Evolutionary conservation across 30 jellyfish, hydroid and myxozoan genomes (phyloP), one percentile per base, ranked within the genome.

Genomic region (Aurelia sp.): DNA sequence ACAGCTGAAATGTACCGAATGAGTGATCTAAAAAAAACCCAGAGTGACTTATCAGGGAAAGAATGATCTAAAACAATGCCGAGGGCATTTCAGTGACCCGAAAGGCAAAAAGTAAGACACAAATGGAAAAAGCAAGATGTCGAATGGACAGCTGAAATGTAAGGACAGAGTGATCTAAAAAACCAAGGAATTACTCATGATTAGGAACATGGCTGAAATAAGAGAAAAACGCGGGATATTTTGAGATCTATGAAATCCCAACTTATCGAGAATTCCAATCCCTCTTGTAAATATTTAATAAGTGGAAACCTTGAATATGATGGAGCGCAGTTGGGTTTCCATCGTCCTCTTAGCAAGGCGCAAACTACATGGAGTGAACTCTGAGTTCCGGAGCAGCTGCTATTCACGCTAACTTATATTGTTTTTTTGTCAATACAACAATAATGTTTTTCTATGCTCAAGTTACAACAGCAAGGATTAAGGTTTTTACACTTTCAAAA

Each of bases 261-360:
- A 59, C 71, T 78, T 63, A 63, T 63, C 80, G 66, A 68, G 35
- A 78, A 27, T 78, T 78, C 73, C 89, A 78, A 78, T 78, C 89
- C 50, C 64, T 30, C 30, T 63, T 48, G 38, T 78, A 31, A 78
- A 78, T 78, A 12, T 15, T 78, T 63, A 10, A 78, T 62, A 24
- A 24, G 24, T 55, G 17, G 58, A 74, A 78, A 60, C 89, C 60
- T 27, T 44, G 31, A 78, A 78, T 78, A 78, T 24, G 80, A 78
- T 38, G 80, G 57, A 50, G 19, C 89, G 7, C 89, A 64, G 89
- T 63, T 78, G 89, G 89, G 72, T 78, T 63, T 69, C 80, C 73
- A 17, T 33, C 80, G 64, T 60, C 55, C 50, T 76, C 63, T 67
- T 59, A 21, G 50, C 78, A 63, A 63, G 66, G 55, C 11, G 48